Percentiles rank a stretch among this genome's conserved stretches.
phyloP scores from a whole-genome alignment of 2,797 vertebrate genomes.

The Pteronotus mesoamericanus region DNA sequence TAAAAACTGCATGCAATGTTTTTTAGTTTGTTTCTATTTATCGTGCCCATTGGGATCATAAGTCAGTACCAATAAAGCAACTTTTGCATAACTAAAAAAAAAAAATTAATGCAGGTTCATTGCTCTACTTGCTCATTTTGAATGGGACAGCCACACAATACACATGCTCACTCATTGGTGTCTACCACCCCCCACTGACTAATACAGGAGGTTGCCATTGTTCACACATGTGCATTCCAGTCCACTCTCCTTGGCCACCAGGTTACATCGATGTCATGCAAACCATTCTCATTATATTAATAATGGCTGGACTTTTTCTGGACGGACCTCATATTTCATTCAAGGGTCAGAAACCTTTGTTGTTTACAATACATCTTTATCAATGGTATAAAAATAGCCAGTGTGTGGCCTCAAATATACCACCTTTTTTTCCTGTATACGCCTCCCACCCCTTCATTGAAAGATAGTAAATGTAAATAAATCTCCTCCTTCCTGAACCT shows the following conservation, averaged over 20 bases:
- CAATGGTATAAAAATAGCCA: not conserved
- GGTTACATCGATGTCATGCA: too few relatives aligned
- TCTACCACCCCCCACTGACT: too few relatives aligned
- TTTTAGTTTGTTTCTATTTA: constrained; percentile 60
- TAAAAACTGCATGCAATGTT: constrained; percentile 66
- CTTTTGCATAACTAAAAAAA: constrained; percentile 67
- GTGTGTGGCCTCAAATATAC: not conserved
- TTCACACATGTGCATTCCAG: too few relatives aligned
- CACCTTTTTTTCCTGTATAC: not conserved
- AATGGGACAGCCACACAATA: too few relatives aligned
- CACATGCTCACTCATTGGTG: too few relatives aligned
- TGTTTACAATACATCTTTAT: not conserved
- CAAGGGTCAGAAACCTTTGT: not conserved
- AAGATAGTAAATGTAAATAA: not conserved
- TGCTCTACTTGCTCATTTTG: too few relatives aligned
- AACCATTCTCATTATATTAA: too few relatives aligned
- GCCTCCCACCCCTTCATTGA: not conserved
- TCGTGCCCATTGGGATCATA: constrained; percentile 57
- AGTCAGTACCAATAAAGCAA: constrained; percentile 67
- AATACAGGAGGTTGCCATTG: too few relatives aligned
- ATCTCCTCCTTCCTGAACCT: not conserved
- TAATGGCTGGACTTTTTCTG: too few relatives aligned
- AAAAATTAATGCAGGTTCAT: too few relatives aligned
- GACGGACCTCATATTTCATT: not conserved
- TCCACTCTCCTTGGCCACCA: too few relatives aligned